Conservation (phyloP, 2,797 vertebrate genomes). For the Novumbra hubbsi region DNA sequence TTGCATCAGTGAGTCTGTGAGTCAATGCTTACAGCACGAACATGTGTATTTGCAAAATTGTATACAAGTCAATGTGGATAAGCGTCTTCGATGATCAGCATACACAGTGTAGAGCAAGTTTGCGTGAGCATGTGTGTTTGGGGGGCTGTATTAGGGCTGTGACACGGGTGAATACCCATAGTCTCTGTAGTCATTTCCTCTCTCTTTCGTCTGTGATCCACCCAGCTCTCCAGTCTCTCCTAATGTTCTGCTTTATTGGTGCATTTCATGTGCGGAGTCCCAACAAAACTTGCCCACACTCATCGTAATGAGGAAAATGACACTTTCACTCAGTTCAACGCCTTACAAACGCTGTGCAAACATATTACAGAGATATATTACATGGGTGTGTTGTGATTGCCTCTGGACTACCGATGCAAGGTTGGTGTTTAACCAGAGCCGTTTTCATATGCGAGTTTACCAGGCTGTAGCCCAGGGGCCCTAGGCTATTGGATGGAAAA, state of each 20-base stretch:
- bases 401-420: not conserved
- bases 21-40: not conserved
- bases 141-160: not conserved
- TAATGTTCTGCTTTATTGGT: constrained; percentile 31
- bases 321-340: constrained; percentile 46
- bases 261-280: constrained; percentile 22
- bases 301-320: constrained; percentile 42
- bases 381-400: not conserved
- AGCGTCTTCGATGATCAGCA: not conserved
- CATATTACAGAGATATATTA: not conserved
- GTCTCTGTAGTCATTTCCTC: constrained; percentile 6
- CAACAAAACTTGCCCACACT: constrained; percentile 19
- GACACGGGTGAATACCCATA: constrained; percentile 8
- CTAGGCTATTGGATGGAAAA: too few relatives aligned
- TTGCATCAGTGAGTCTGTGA: not conserved
- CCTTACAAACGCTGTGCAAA: constrained; percentile 28
- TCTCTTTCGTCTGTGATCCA: constrained; percentile 3
- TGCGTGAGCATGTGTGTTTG: not conserved
- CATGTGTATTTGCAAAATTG: constrained; percentile 16
- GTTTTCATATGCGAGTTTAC: too few relatives aligned
- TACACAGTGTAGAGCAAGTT: not conserved
- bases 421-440: too few relatives aligned
- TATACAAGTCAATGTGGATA: not conserved
- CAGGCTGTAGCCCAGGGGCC: too few relatives aligned
- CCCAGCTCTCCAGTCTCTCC: constrained; percentile 10